phyloP scores from a whole-genome alignment of 1,140 invertebrate genomes.

The Aphaenogaster ashmeadi region DNA sequence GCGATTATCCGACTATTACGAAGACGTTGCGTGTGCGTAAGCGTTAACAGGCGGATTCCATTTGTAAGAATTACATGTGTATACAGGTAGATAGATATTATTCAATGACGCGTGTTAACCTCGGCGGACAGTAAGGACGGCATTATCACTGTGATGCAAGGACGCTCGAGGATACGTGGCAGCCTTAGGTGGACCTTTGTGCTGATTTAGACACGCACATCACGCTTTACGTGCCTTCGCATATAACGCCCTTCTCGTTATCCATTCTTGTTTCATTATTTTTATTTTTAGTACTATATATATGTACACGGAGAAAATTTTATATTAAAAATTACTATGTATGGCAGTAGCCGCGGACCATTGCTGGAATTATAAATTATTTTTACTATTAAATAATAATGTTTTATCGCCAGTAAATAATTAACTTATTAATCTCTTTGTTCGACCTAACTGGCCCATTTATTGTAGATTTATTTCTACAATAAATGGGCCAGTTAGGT shows the following conservation, averaged over 20 bases:
- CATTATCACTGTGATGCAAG: background rate
- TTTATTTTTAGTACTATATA: background rate
- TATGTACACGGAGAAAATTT: too few species aligned
- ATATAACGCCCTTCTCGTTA: too few species aligned
- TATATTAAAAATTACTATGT: too few species aligned
- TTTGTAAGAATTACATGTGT: background rate
- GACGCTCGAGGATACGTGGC: slow-evolving; percentile 5
- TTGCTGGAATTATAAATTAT: too few species aligned
- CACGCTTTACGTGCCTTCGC: background rate
- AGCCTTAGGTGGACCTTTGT: slow-evolving; percentile 11
- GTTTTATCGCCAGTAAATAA: too few species aligned
- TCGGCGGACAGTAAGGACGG: background rate
- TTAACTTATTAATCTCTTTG: too few species aligned
- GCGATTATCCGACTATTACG: background rate
- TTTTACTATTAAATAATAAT: too few species aligned
- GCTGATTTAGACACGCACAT: background rate
- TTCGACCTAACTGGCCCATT: too few species aligned
- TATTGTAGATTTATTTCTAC: too few species aligned
- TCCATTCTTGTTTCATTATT: background rate
- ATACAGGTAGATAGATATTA: background rate
- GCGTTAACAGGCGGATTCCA: background rate
- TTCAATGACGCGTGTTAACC: background rate
- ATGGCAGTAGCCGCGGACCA: too few species aligned
- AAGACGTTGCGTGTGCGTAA: background rate
- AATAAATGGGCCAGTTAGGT: too few species aligned